Evolutionary conservation across 2,113 vertebrate species (phyloP).

Genomic region (Misgurnus anguillicaudatus): DNA sequence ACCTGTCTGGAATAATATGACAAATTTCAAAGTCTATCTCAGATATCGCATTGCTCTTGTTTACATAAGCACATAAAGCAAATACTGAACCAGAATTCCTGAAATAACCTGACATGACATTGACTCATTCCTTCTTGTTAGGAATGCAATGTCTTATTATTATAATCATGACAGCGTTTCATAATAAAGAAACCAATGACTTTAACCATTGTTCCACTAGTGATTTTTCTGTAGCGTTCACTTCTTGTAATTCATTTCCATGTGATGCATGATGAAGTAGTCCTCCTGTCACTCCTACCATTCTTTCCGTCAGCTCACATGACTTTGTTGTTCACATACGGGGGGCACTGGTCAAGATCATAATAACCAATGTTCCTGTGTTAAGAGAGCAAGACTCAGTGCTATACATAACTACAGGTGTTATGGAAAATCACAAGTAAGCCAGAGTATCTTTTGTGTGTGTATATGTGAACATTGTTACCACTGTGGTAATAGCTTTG

Average conservation of each 20-base stretch:
- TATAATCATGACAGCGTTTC: neutral
- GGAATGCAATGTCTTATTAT: neutral
- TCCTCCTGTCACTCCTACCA: neutral
- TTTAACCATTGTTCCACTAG: neutral
- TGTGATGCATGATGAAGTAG: neutral
- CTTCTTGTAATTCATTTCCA: neutral
- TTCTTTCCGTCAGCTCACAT: neutral
- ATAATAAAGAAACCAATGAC: neutral
- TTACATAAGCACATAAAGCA: neutral
- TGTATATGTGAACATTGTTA: constrained; percentile 14
- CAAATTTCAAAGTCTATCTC: neutral
- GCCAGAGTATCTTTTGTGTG: neutral
- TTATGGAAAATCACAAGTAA: constrained; percentile 62
- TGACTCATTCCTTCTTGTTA: neutral
- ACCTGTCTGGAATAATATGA: neutral
- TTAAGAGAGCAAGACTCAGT: constrained; percentile 45
- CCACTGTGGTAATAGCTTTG: neutral
- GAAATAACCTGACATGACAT: neutral
- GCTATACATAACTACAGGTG: constrained; percentile 57
- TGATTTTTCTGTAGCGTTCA: neutral
- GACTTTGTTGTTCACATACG: constrained; percentile 62
- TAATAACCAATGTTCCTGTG: constrained; percentile 12
- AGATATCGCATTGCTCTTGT: neutral
- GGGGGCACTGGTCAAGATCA: neutral
- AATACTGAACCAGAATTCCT: neutral